Base-by-base conservation (phyloP, 2,113 vertebrate species). In the Pristiophorus japonicus region DNA sequence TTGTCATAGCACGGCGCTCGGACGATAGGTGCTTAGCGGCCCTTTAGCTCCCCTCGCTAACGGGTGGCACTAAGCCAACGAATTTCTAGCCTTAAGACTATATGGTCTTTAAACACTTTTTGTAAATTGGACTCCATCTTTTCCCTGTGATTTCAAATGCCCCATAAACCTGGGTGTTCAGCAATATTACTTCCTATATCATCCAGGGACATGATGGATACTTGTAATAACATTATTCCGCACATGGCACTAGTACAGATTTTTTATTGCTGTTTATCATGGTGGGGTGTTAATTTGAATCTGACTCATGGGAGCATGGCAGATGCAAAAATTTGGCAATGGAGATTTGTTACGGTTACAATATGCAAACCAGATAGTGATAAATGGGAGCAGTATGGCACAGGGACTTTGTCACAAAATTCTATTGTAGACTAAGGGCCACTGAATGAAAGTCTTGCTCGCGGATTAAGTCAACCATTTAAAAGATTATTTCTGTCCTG, bases 341-440 rank as follows among this genome's bases (percentile, higher is more conserved):
- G n/a, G 88, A 92, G 59, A 63, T 65, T 63, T 63, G 88, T 63
- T 92, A 63, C 63, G 88, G 88, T 92, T n/a, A 62, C 55, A 24
- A 63, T 65, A 38, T 63, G 34, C 65, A 92, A 92, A 92, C 88
- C 88, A 92, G 88, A 92, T 92, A 63, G 34, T 92, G 88, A 92
- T 38, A 38, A n/a, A 92, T 92, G 88, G n/a, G 59, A 38, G 34
- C 59, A 92, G 34, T 63, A n/a, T 65, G 88, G 59, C 18, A 38
- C 18, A 62, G 2, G 34, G 12, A 22, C 62, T 45, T 59, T 63
- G 88, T 22, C 88, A 63, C 88, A 63, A 22, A 92, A 92, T 18
- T 65, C 88, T 38, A 63, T 38, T 16, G 1, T 38, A 59, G 59
- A 65, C 88, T 22, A 34, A 92, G 34, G 30, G n/a, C n/a, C n/a